Conservation (phyloP, 2,113 vertebrate genomes). For the Saccopteryx leptura region DNA sequence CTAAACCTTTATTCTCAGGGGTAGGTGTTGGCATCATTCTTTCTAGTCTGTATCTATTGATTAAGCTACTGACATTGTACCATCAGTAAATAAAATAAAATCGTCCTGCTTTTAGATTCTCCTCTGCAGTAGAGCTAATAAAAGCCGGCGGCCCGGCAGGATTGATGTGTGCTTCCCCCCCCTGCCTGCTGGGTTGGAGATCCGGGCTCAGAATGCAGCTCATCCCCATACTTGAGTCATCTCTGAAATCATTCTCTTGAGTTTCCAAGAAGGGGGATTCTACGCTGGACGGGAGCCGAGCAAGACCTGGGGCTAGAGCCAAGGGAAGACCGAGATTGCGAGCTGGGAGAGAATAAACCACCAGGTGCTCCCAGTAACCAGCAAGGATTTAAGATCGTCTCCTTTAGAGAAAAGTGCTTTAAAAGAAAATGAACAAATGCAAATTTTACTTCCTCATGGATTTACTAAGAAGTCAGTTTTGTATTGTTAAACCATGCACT, state of each 20-base stretch:
- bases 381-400: background rate
- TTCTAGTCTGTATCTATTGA: constrained; percentile 60
- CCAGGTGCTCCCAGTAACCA: background rate
- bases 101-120: background rate
- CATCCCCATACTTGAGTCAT: background rate
- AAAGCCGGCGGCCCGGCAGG: background rate
- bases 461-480: background rate
- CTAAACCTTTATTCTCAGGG: constrained; percentile 61
- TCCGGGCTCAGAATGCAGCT: background rate
- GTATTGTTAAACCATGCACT: background rate
- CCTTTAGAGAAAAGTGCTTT: background rate
- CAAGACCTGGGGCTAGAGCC: background rate
- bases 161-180: background rate
- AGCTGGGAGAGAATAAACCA: background rate
- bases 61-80: constrained; percentile 59
- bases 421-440: background rate
- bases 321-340: background rate
- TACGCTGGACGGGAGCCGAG: background rate
- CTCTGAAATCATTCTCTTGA: background rate
- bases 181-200: background rate
- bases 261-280: background rate
- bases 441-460: background rate
- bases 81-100: constrained; percentile 70
- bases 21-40: constrained; percentile 45
- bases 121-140: constrained; percentile 38